phyloP scores from a whole-genome alignment of 2,113 vertebrate species.

The Phalacrocorax brasilianus region DNA sequence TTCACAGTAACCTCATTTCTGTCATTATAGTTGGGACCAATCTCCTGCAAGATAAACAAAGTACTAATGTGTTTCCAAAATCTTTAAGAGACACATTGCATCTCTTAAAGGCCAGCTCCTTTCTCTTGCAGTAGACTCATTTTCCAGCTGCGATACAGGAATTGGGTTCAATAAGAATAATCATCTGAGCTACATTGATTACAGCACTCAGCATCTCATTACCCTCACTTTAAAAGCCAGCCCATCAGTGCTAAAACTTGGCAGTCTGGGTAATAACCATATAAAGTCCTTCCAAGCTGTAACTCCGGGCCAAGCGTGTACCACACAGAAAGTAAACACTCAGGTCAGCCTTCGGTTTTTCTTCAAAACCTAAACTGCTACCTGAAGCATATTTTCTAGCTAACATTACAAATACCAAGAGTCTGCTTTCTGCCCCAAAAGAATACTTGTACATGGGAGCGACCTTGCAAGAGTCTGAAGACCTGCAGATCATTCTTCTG shows the following conservation, averaged over 20 bases:
- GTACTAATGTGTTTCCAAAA: background rate
- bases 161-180: background rate
- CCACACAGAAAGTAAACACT: background rate
- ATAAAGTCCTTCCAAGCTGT: background rate
- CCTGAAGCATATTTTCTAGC: background rate
- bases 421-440: background rate
- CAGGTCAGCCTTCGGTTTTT: slow-evolving; percentile 5
- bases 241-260: background rate
- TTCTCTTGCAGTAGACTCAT: background rate
- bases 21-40: background rate
- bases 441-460: background rate
- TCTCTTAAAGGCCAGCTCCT: background rate
- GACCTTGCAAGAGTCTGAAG: background rate
- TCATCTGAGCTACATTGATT: background rate
- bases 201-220: background rate
- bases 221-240: background rate
- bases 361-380: background rate
- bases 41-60: background rate
- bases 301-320: background rate
- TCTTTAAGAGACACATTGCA: background rate
- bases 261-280: background rate
- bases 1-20: background rate
- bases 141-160: background rate
- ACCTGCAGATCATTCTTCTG: background rate
- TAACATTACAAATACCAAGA: background rate